A percentile compares a stretch with the other conserved stretches of the same genome.
These are phyloP conservation scores for Actinemys pallida DNA, from an alignment of 2,113 vertebrate species.

Conservation along the genomic window DNA sequence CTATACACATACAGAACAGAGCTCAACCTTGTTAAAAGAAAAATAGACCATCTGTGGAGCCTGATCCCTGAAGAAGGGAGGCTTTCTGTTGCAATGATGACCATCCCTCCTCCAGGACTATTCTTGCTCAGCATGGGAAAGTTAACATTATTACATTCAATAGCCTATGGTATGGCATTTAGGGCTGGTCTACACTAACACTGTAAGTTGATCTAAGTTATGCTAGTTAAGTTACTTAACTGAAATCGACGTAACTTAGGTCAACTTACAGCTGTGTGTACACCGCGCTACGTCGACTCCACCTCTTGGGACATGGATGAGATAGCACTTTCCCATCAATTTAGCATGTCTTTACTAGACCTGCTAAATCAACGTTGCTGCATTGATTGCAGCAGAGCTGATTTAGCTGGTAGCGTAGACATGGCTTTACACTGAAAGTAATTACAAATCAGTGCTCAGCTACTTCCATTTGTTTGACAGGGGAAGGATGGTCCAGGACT, in stretches of 20 bases:
- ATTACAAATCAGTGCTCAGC: not conserved
- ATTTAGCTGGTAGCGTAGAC: no score
- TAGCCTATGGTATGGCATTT: not conserved
- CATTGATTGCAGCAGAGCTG: no score
- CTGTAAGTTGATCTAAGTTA: no score
- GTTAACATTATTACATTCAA: not conserved
- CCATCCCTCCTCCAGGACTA: not conserved
- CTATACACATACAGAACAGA: not conserved
- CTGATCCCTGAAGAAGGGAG: not conserved
- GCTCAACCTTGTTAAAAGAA: not conserved
- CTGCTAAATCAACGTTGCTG: no score
- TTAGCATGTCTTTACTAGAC: no score
- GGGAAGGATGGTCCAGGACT: not conserved
- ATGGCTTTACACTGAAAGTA: not conserved
- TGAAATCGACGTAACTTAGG: no score
- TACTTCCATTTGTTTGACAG: not conserved
- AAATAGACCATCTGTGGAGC: not conserved
- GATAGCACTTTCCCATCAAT: no score
- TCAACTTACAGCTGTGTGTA: no score
- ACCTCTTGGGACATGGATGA: no score
- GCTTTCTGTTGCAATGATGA: not conserved
- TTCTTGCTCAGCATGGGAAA: not conserved
- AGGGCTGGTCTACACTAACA: no score
- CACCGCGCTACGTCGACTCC: no score
- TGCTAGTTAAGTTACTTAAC: no score